Evolutionary conservation across 2,888 invertebrate species (phyloP).

Genomic region (Pristionchus japonicus): DNA sequence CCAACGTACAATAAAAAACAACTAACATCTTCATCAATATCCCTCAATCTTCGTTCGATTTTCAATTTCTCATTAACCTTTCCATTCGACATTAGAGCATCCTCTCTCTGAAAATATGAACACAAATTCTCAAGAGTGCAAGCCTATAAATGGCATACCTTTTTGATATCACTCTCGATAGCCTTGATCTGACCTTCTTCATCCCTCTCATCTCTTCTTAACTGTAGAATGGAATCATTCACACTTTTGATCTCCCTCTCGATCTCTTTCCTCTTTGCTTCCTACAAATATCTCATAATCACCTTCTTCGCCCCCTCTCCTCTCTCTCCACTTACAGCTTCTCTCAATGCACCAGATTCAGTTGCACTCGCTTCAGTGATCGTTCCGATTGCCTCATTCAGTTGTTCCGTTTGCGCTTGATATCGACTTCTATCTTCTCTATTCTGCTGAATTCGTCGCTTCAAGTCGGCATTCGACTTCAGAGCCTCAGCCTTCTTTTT

Average conservation of each 20-base stretch:
- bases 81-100: constrained; percentile 8
- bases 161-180: constrained; percentile 11
- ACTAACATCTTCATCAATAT: constrained; percentile 10
- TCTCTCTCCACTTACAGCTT: neutral
- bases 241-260: constrained; percentile 14
- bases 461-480: neutral
- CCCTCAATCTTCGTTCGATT: constrained; percentile 45
- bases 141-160: neutral
- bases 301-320: neutral
- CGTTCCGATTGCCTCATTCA: neutral
- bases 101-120: neutral
- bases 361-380: neutral
- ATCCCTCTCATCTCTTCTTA: neutral
- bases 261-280: neutral
- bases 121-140: too few relatives aligned
- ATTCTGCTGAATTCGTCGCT: neutral
- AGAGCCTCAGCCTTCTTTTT: constrained; percentile 20
- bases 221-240: neutral
- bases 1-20: neutral
- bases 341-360: neutral
- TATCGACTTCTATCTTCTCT: neutral
- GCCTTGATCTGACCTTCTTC: neutral
- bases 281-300: neutral
- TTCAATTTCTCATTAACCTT: neutral
- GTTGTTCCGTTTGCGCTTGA: neutral